A percentile compares a stretch with the other conserved stretches of the same genome.
phyloP scores from a whole-genome alignment of 2,113 vertebrate genomes.

The Glareola pratincola region DNA sequence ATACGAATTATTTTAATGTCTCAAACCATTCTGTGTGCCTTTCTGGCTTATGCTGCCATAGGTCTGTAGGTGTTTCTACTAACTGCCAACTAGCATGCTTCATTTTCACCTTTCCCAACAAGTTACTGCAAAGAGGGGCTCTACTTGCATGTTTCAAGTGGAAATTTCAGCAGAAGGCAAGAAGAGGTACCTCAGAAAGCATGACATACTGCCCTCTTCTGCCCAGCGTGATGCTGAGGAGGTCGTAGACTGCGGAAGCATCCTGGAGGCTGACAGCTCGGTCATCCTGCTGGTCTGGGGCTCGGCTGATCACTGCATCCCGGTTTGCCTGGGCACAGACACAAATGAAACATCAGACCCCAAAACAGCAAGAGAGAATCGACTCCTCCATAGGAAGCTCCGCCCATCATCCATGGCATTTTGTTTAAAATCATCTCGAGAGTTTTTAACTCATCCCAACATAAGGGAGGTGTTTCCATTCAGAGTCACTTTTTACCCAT shows the following conservation, averaged over 20 bases:
- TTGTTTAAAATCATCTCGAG: background rate
- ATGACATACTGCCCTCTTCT: conserved; percentile 96
- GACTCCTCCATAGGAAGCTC: background rate
- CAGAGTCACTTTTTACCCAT: background rate
- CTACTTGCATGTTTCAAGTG: background rate
- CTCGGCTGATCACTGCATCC: conserved; percentile 92
- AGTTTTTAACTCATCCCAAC: background rate
- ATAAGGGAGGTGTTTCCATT: background rate
- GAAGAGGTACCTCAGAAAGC: conserved; percentile 88
- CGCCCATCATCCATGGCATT: background rate
- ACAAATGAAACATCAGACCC: background rate
- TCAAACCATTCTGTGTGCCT: background rate
- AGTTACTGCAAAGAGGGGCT: background rate
- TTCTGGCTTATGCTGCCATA: background rate
- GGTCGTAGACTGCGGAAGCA: conserved; percentile 91
- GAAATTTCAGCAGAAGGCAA: background rate
- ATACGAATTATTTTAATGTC: background rate
- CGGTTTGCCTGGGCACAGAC: conserved; percentile 81
- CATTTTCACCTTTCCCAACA: background rate
- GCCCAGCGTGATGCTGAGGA: conserved; percentile 94
- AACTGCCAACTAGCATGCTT: background rate
- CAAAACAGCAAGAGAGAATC: background rate
- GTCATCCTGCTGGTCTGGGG: conserved; percentile 87
- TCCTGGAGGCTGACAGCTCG: conserved; percentile 85
- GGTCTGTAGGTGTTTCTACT: background rate